Base-by-base conservation (phyloP, 2,888 invertebrate genomes). In the Sclerodermus sp. region DNA sequence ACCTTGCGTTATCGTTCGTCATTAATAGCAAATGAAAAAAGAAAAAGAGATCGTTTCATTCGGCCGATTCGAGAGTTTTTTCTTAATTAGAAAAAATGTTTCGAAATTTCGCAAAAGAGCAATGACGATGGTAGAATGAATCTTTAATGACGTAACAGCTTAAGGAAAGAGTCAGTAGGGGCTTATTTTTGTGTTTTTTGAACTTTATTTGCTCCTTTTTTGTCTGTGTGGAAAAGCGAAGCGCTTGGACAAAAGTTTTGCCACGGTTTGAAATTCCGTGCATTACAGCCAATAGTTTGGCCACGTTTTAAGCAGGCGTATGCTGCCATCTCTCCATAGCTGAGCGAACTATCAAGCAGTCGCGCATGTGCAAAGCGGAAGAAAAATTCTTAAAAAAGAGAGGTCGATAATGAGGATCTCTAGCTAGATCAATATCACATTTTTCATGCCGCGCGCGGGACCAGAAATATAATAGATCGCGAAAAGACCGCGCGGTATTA, bases 271-370 rank as follows among this genome's bases (percentile, higher is more conserved):
- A 41, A 42, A 38, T 54, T 41, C 40, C 34, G 34, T 47, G 50
- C 45, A 49, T 45, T 13, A 15, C 12, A 57, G 72, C 69, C 72
- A 67, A 70, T 60, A 71, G 57, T 70, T 73, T 62, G 55, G 49
- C 72, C 46, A 57, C 51, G 47, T 52, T 60, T 68, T 67, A 65
- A 63, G 64, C 62, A 65, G 65, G 57, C 58, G 44, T 53, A 55
- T 71, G 65, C 70, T 63, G 71, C 67, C 71, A 71, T 59, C 71
- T 69, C 39, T 57, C 51, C 51, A 48, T 17, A 18, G n/a, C 15
- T 16, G 45, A 18, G 30, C 46, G 53, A 64, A 71, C 64, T 52
- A 49, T 45, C 29, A 43, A 41, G 17, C 13, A 34, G 36, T 15
- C 17, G 51, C 54, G 57, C 34, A 56, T 54, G 58, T 46, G 54